phyloP scores from a whole-genome alignment of 2,888 invertebrate genomes.

The Synergus laeviventris region DNA sequence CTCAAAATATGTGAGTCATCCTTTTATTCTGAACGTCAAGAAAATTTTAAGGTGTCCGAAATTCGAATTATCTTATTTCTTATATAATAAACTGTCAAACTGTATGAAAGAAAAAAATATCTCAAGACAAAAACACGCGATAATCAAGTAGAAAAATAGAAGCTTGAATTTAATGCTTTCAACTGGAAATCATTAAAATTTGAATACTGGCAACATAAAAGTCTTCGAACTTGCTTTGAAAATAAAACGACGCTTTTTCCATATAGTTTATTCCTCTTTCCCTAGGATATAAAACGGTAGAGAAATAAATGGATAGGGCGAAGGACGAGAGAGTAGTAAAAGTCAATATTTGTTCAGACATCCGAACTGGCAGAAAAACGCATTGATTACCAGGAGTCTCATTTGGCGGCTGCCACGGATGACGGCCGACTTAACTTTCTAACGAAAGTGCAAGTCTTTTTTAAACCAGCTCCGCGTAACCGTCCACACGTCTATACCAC shows the following conservation, averaged over 20 bases:
- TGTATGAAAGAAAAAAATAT: no score
- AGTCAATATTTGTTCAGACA: conserved; percentile 10
- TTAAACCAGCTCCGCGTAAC: conserved; percentile 58
- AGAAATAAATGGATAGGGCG: not conserved
- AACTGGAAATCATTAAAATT: not conserved
- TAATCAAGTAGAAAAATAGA: no score
- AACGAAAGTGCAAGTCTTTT: conserved; percentile 75
- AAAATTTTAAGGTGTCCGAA: no score
- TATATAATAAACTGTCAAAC: no score
- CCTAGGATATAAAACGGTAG: no score
- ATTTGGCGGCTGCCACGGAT: conserved; percentile 62
- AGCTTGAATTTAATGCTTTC: no score
- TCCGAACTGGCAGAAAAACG: conserved; percentile 6
- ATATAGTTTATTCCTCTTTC: no score
- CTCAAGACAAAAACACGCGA: no score
- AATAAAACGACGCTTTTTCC: no score
- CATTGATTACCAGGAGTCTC: conserved; percentile 5
- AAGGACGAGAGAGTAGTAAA: conserved; percentile 15
- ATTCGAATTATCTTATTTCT: no score
- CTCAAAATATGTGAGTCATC: no score
- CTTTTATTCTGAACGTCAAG: no score
- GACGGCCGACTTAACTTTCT: conserved; percentile 73
- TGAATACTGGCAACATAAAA: not conserved
- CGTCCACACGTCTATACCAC: conserved; percentile 52
- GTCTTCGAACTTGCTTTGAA: not conserved